These are phyloP conservation scores for Halisarca cf. caerulea DNA, from an alignment of 37 sponge, comb jelly and placozoan species.

Conservation along the genomic window DNA sequence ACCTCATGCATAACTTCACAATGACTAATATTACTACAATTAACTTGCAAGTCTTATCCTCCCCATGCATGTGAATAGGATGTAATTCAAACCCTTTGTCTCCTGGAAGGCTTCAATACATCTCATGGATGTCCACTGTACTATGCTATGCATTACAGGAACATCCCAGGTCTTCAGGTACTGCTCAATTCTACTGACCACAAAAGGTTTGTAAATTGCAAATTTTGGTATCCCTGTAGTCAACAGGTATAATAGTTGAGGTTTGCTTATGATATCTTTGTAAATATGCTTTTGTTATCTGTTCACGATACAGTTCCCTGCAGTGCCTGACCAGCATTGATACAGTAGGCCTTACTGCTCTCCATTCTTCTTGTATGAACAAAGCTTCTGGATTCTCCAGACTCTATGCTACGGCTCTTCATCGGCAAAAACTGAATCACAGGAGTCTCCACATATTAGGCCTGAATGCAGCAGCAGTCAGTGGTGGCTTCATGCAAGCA, in stretches of 20 bases:
- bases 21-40: too few species aligned
- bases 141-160: constrained; percentile 56
- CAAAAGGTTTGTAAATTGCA: constrained; percentile 1
- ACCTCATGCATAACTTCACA: too few species aligned
- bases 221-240: too few species aligned
- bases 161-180: constrained; percentile 18
- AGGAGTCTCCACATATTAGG: too few species aligned
- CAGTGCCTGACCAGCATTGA: constrained; percentile 36
- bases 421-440: too few species aligned
- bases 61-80: constrained; percentile 11
- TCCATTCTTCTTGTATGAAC: constrained; percentile 36
- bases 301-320: neutral
- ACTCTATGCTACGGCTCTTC: constrained; percentile 21
- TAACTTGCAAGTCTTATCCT: too few species aligned
- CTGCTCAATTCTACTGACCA: constrained; percentile 24
- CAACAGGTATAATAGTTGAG: too few species aligned
- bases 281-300: too few species aligned
- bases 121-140: constrained; percentile 52
- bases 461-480: too few species aligned
- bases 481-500: too few species aligned
- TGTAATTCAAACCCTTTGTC: constrained; percentile 15
- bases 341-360: constrained; percentile 36
- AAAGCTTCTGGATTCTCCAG: constrained; percentile 63
- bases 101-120: neutral
- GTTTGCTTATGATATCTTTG: too few species aligned